These are phyloP conservation scores for Pseudochirops corinnae DNA, from an alignment of 2,797 vertebrate species.

Conservation along the genomic window DNA sequence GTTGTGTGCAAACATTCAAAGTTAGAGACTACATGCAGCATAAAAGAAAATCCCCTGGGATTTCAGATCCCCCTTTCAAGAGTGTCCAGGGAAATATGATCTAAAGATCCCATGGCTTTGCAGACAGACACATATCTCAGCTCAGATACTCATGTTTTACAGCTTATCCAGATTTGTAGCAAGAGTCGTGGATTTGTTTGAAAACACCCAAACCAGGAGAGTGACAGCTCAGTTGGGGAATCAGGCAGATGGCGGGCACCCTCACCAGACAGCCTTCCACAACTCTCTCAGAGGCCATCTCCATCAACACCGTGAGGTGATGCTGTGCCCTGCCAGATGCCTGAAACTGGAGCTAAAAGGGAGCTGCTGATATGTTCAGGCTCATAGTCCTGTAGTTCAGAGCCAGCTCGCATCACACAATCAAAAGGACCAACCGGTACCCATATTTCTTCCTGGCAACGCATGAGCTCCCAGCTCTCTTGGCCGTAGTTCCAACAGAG, in stretches of 20 bases:
- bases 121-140: conserved; percentile 15
- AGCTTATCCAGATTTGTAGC: conserved; percentile 48
- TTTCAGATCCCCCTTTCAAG: conserved; percentile 50
- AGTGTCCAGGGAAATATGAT: conserved; percentile 57
- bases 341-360: conserved; percentile 51
- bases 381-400: conserved; percentile 18
- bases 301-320: conserved; percentile 59
- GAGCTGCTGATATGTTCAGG: not conserved
- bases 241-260: conserved; percentile 20
- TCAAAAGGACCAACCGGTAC: conserved; percentile 3
- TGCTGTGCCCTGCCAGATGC: conserved; percentile 44
- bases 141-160: conserved; percentile 43
- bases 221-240: conserved; percentile 47
- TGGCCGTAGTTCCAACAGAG: conserved; percentile 19
- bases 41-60: conserved; percentile 63
- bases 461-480: conserved; percentile 8
- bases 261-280: conserved; percentile 13
- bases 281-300: conserved; percentile 49
- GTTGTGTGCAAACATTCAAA: conserved; percentile 62
- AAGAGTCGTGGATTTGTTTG: conserved; percentile 45
- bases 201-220: conserved; percentile 49
- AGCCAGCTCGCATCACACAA: not conserved
- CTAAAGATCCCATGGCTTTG: conserved; percentile 48
- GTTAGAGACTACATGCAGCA: conserved; percentile 11
- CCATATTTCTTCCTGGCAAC: conserved; percentile 38